These are phyloP conservation scores for Poeciliopsis infans DNA, from an alignment of 2,797 vertebrate genomes.

Conservation along the genomic window DNA sequence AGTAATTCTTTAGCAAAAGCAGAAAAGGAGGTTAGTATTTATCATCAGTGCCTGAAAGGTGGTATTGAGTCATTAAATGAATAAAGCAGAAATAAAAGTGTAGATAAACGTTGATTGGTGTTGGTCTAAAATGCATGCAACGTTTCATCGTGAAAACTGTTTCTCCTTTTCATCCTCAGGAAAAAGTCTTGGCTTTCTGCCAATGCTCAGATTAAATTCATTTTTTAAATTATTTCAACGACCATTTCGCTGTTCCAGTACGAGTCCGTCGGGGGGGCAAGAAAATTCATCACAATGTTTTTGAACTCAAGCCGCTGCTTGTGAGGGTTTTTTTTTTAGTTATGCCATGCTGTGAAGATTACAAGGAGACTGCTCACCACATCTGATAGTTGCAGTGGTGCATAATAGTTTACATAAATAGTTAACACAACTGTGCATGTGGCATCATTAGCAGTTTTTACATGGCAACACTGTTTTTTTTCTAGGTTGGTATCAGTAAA, in stretches of 20 bases:
- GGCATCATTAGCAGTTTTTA: neutral
- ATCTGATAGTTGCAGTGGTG: neutral
- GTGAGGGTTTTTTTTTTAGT: neutral
- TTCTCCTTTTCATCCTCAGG: neutral
- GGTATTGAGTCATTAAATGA: neutral
- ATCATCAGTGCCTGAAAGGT: neutral
- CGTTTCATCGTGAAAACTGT: neutral
- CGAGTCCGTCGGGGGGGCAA: neutral
- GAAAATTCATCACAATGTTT: neutral
- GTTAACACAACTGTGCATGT: neutral
- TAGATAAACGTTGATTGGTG: neutral
- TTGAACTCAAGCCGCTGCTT: neutral
- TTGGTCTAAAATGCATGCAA: neutral
- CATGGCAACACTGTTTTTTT: neutral
- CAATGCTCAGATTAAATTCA: neutral
- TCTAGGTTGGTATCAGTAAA: neutral
- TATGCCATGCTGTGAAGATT: neutral
- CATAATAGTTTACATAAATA: neutral
- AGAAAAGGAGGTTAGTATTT: neutral
- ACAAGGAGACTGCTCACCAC: neutral
- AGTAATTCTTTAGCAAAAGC: constrained; percentile 15
- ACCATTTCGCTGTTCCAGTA: neutral
- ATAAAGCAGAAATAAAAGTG: neutral
- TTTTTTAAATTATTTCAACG: neutral
- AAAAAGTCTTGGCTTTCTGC: neutral